Evolutionary conservation across 2,888 invertebrate genomes (phyloP).

Genomic region (Ellobium chinense): DNA sequence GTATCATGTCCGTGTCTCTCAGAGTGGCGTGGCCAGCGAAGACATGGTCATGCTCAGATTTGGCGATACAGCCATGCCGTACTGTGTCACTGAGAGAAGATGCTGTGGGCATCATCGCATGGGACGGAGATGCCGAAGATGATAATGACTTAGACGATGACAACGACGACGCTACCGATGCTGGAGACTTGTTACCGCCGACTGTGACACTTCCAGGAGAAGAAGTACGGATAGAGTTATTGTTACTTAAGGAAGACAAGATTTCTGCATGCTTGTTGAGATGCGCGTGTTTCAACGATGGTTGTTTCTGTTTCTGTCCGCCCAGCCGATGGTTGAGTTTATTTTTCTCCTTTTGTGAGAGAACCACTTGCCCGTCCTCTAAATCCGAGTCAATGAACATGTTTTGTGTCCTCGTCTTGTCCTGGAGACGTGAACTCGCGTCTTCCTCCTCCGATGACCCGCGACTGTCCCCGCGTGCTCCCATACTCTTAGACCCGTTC

Average conservation of each 20-base stretch:
- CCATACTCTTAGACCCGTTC: slow-evolving; percentile 26
- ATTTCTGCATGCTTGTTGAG: slow-evolving; percentile 1
- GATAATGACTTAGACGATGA: not conserved
- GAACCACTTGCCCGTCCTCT: slow-evolving; percentile 16
- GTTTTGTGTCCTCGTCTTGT: slow-evolving; percentile 26
- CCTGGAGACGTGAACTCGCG: slow-evolving; percentile 20
- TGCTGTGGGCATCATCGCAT: slow-evolving; percentile 29
- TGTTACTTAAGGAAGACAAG: not conserved
- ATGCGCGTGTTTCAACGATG: not conserved
- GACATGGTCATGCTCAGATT: slow-evolving; percentile 2
- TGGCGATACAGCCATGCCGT: not conserved
- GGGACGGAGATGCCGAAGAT: not conserved
- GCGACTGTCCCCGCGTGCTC: slow-evolving; percentile 38
- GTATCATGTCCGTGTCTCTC: slow-evolving; percentile 15
- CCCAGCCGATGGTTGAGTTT: slow-evolving; percentile 24
- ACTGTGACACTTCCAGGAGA: not conserved
- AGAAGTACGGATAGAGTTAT: not conserved
- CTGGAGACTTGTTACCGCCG: not conserved
- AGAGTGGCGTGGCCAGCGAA: not conserved
- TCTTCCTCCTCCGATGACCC: slow-evolving; percentile 39
- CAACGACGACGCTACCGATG: not conserved
- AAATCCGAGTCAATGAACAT: slow-evolving; percentile 33
- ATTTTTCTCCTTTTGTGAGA: slow-evolving; percentile 25
- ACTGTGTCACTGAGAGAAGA: slow-evolving; percentile 1
- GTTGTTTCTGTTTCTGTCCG: slow-evolving; percentile 16